Conservation (phyloP, 92 coral and sea anemone genomes). For the Muricea muricata region DNA sequence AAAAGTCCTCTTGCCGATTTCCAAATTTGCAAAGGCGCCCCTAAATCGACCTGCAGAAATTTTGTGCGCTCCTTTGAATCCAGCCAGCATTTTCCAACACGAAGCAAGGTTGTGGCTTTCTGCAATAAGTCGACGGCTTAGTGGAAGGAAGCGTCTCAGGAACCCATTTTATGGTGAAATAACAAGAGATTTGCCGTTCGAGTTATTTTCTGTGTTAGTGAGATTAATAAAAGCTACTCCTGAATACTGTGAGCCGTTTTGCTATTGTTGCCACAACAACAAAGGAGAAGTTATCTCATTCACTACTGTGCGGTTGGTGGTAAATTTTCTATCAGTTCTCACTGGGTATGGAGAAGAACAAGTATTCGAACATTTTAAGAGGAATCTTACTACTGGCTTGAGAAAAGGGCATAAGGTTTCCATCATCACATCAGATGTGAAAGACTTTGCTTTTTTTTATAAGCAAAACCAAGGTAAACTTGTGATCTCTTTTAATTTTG, state of each 20-base stretch:
- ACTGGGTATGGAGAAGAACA: conserved; percentile 54
- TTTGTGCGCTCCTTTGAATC: too few relatives aligned
- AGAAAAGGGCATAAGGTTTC: conserved; percentile 26
- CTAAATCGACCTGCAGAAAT: neutral
- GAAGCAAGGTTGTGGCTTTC: conserved; percentile 57
- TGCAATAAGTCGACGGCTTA: conserved; percentile 34
- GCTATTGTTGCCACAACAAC: conserved; percentile 53
- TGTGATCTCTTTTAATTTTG: conserved; percentile 69
- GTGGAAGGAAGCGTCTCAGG: conserved; percentile 48
- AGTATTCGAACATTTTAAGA: conserved; percentile 61
- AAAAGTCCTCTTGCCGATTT: neutral
- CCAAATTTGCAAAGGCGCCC: neutral
- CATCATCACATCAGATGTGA: conserved; percentile 49
- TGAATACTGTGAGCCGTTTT: conserved; percentile 58
- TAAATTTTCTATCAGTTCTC: conserved; percentile 58
- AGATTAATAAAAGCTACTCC: conserved; percentile 47
- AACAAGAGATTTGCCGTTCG: conserved; percentile 56
- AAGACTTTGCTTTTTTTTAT: conserved; percentile 69
- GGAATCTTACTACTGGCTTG: conserved; percentile 40
- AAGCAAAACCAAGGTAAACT: conserved; percentile 67
- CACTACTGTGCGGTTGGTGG: conserved; percentile 60
- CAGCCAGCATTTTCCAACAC: neutral
- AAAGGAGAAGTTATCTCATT: conserved; percentile 76
- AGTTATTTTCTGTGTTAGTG: conserved; percentile 39
- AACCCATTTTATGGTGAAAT: conserved; percentile 61